These are phyloP conservation scores for Emmelina monodactyla DNA, from an alignment of 2,888 invertebrate genomes.

Conservation along the genomic window DNA sequence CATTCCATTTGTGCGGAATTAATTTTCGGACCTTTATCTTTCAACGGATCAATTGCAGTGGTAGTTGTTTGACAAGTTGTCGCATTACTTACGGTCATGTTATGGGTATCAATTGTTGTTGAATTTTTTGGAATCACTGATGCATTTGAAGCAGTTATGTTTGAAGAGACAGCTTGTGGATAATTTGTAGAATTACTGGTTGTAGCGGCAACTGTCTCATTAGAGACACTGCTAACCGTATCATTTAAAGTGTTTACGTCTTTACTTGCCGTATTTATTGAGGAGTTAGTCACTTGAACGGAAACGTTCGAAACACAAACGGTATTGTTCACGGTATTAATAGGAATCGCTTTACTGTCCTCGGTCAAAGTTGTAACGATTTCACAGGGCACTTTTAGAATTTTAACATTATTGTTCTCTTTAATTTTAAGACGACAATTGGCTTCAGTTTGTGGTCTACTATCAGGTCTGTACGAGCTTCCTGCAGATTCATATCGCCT, in stretches of 20 bases:
- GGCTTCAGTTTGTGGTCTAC: conserved; percentile 28
- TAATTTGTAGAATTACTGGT: not conserved
- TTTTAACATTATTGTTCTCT: conserved; percentile 31
- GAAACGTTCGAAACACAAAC: conserved; percentile 34
- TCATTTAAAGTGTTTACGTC: not conserved
- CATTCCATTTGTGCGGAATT: conserved; percentile 21
- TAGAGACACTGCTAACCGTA: conserved; percentile 15
- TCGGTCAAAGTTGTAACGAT: conserved; percentile 52
- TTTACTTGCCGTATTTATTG: not conserved
- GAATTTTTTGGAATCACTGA: conserved; percentile 14
- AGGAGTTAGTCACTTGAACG: no score
- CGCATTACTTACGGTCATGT: conserved; percentile 5
- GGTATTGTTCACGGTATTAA: conserved; percentile 24
- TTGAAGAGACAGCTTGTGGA: not conserved
- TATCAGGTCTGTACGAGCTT: conserved; percentile 17
- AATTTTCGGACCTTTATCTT: conserved; percentile 21
- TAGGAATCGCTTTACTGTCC: conserved; percentile 25
- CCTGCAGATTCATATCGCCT: conserved; percentile 26
- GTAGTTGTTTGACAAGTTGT: not conserved
- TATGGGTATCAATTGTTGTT: not conserved
- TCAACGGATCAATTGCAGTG: conserved; percentile 20
- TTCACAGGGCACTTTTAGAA: conserved; percentile 48
- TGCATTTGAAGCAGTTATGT: conserved; percentile 9
- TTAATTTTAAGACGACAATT: conserved; percentile 37
- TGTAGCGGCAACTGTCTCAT: not conserved